Evolutionary conservation across 2,888 invertebrate genomes (phyloP), one percentile per base, ranked within the genome.

Genomic region (Scaptodrosophila latifasciaeformis): DNA sequence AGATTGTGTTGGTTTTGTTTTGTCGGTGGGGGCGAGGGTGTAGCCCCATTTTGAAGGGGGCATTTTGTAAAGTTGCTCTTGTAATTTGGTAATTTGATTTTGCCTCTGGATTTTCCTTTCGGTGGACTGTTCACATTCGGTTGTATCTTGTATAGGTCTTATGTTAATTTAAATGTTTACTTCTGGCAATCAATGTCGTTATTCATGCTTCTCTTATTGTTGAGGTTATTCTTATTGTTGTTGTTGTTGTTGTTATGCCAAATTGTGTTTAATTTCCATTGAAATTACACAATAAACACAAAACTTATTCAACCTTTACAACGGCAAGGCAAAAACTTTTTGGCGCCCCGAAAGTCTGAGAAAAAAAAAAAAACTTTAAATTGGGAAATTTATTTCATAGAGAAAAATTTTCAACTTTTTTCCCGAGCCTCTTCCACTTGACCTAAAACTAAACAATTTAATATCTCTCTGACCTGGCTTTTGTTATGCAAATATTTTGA

Each of bases 81-180:
- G 59, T 59, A 70, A 68, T 79, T 71, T 76, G 59, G 49, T 48
- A 67, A 70, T 75, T 70, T 64, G 59, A 75, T 75, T 59, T 61
- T 24, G 24, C 24, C 24, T 3, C 4, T 49, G 56, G n/a, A n/a
- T n/a, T n/a, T n/a, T 53, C 24, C 63, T 53, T 50, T 34, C 59
- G 43, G 37, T 61, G 49, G 24, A 24, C 24, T 24, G 24, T 7
- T 40, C 48, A 30, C 44, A 37, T 15, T 51, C 49, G 53, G 47
- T 24, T 24, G 7, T 24, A 5, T 24, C 15, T 51, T 49, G 34
- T 54, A n/a, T n/a, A 44, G 48, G 54, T 39, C 51, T 56, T 61
- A 43, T 43, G 42, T 37, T 57, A 63, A 57, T 63, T 57, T 47
- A 59, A 62, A 64, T 67, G 65, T 59, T 70, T 58, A 58, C 60